These are phyloP conservation scores for Mirza zaza DNA, from an alignment of 2,113 vertebrate genomes.

Conservation along the genomic window DNA sequence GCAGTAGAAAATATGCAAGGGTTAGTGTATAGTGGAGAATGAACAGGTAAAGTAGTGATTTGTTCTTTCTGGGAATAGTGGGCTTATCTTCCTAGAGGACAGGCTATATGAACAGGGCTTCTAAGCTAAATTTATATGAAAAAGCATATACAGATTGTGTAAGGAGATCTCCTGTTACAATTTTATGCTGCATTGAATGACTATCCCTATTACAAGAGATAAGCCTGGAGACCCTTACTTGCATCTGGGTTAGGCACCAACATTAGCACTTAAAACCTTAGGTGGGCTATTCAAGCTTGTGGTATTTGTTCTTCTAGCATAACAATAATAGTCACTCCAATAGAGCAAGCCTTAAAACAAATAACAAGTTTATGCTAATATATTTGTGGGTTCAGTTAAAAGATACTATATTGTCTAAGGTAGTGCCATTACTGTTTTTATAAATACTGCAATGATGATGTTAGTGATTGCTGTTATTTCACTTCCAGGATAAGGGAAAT, in stretches of 20 bases:
- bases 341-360: neutral
- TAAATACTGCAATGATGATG: neutral
- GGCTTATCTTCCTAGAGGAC: neutral
- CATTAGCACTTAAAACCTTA: constrained; percentile 6
- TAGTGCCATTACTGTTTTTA: neutral
- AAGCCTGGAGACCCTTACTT: neutral
- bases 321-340: neutral
- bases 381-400: constrained; percentile 3
- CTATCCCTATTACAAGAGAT: neutral
- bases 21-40: neutral
- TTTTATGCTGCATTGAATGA: neutral
- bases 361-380: constrained; percentile 9
- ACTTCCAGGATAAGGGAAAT: constrained; percentile 36
- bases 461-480: neutral
- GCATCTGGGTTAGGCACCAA: neutral
- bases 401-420: neutral
- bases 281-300: neutral
- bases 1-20: neutral
- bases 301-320: constrained; percentile 30
- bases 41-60: neutral
- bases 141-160: neutral
- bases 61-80: neutral
- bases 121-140: neutral
- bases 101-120: neutral
- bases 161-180: neutral